Percentiles rank a stretch among this genome's conserved stretches.
Conservation (phyloP, 2,113 vertebrate species). For the Ancistrus triradiatus region DNA sequence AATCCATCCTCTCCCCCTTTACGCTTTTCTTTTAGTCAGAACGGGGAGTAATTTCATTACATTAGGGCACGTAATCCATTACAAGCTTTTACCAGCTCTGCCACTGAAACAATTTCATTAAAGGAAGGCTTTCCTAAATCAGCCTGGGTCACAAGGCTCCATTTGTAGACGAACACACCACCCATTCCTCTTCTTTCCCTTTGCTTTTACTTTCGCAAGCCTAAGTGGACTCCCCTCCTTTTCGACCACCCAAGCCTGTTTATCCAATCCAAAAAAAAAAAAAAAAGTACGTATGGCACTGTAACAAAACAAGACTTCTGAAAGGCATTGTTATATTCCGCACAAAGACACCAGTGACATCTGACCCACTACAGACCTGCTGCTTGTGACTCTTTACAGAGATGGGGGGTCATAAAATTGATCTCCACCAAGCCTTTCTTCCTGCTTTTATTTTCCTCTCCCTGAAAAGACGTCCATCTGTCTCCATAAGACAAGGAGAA, state of each 20-base stretch:
- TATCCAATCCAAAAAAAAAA: slow-evolving; percentile 22
- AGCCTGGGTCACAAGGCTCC: slow-evolving; percentile 86
- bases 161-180: slow-evolving; percentile 65
- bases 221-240: slow-evolving; percentile 39
- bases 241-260: slow-evolving; percentile 18
- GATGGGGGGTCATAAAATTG: slow-evolving; percentile 40
- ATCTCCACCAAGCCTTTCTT: slow-evolving; percentile 14
- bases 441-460: slow-evolving; percentile 42
- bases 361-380: slow-evolving; percentile 32
- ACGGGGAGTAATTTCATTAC: slow-evolving; percentile 99
- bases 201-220: slow-evolving; percentile 85
- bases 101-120: slow-evolving; percentile 99
- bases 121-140: slow-evolving; percentile 98
- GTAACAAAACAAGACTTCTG: slow-evolving; percentile 46
- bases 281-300: slow-evolving; percentile 39
- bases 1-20: slow-evolving; percentile 51
- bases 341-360: slow-evolving; percentile 46
- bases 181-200: slow-evolving; percentile 59
- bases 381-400: slow-evolving; percentile 22
- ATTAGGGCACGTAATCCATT: slow-evolving; percentile 99
- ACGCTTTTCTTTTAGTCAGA: slow-evolving; percentile 81
- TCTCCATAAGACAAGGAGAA: slow-evolving; percentile 19
- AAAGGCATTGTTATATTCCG: slow-evolving; percentile 34
- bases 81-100: slow-evolving; percentile 98
- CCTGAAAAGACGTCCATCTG: slow-evolving; percentile 28